phyloP scores from a whole-genome alignment of 2,797 vertebrate genomes.

The Leucoraja ocellata region DNA sequence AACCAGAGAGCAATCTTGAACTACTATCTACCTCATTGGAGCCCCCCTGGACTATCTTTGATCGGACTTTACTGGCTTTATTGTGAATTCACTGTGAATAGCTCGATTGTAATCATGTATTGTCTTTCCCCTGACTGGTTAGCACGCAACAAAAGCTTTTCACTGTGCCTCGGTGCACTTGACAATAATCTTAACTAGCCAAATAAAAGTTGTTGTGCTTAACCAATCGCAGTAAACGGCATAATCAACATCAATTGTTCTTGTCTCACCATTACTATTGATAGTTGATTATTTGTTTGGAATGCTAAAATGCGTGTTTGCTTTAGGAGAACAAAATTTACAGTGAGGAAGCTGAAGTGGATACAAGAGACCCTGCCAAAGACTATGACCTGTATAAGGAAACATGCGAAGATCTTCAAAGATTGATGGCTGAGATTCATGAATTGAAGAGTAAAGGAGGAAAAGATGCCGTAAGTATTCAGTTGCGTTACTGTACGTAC shows the following conservation, averaged over 20 bases:
- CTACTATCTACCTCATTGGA: too few relatives aligned
- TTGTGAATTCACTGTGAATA: too few relatives aligned
- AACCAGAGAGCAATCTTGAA: too few relatives aligned
- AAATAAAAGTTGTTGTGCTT: background rate
- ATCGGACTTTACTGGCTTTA: too few relatives aligned
- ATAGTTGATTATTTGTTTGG: background rate
- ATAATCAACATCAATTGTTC: background rate
- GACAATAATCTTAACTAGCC: too few relatives aligned
- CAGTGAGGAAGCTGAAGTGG: conserved; percentile 85
- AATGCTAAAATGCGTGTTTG: background rate
- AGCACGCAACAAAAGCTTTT: too few relatives aligned
- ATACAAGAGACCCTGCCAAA: conserved; percentile 73
- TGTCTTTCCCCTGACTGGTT: too few relatives aligned
- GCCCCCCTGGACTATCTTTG: too few relatives aligned
- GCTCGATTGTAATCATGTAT: too few relatives aligned
- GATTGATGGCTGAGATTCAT: conserved; percentile 90
- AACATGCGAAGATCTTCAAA: conserved; percentile 79
- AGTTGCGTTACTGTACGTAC: background rate
- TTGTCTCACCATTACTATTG: background rate
- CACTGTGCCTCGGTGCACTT: too few relatives aligned
- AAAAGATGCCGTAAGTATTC: conserved; percentile 75
- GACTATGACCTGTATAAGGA: conserved; percentile 83
- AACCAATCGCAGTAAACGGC: background rate
- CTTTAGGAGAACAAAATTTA: conserved; percentile 72
- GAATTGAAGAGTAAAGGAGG: conserved; percentile 83